Evolutionary conservation across 2,888 invertebrate genomes (phyloP), one percentile per base, ranked within the genome.

Genomic region (Ditylenchus weischeri): DNA sequence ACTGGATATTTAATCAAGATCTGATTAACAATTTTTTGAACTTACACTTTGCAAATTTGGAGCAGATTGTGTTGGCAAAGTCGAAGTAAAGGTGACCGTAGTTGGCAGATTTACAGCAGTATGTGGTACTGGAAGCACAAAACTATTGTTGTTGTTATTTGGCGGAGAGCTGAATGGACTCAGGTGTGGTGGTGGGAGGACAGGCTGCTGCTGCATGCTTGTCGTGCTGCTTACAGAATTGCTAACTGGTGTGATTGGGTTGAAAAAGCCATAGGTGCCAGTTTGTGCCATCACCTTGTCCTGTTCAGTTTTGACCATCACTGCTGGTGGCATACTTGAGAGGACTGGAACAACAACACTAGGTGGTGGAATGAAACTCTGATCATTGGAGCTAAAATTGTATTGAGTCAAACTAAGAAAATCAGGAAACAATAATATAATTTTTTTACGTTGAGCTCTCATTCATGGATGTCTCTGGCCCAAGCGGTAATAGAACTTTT

Each of bases 401-500:
- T 29, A 29, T 29, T 29, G 29, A 29, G 29, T 29, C n/a, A 29
- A 54, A 29, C 15, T 23, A 15, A 54, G 21, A 10, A 54, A 54
- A 11, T 15, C 2, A 21, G 10, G 10, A 11, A 54, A 54, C 3
- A 54, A 7, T 10, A 11, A 7, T 7, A 10, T 2, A 64, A 57
- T 6, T 10, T 7, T 65, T 63, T 64, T 19, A 64, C 64, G 7
- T 23, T 64, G 3, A 13, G 13, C 29, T 62, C 21, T 43, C 43
- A 43, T 43, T 43, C 43, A 43, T 43, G 49, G 10, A 35, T 23
- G 50, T 64, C 21, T 66, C 65, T 6, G 65, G 72, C 1, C 71
- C 72, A 4, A 69, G 57, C 10, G 66, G 78, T 13, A 81, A 68
- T 1, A 81, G 71, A 7, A 80, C 79, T 50, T 77, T 72, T 29